These are phyloP conservation scores for Holocentrus rufus DNA, from an alignment of 2,797 vertebrate species.

Conservation along the genomic window DNA sequence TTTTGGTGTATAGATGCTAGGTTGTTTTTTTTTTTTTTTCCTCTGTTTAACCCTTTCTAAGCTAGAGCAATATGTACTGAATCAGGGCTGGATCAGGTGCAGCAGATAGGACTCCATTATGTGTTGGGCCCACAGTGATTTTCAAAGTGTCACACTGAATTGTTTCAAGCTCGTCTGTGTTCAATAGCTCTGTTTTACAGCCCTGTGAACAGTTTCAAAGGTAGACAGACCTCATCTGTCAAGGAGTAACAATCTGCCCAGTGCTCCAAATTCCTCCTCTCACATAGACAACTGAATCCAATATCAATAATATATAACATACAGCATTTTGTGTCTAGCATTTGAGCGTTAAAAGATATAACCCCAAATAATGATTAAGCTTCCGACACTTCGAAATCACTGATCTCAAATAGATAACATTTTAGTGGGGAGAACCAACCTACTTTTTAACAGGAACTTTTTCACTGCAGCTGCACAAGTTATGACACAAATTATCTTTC, in stretches of 20 bases:
- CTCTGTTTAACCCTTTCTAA: slow-evolving; percentile 52
- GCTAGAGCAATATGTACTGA: slow-evolving; percentile 1
- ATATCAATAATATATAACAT: slow-evolving; percentile 52
- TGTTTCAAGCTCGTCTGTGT: slow-evolving; percentile 77
- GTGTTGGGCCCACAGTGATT: slow-evolving; percentile 70
- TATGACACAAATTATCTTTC: slow-evolving; percentile 34
- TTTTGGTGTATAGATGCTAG: slow-evolving; percentile 11
- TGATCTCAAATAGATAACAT: slow-evolving; percentile 38
- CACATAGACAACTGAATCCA: slow-evolving; percentile 63
- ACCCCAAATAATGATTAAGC: slow-evolving; percentile 40
- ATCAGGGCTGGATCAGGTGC: slow-evolving; percentile 76
- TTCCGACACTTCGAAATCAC: slow-evolving; percentile 43
- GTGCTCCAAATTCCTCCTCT: slow-evolving; percentile 59
- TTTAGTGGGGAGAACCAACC: slow-evolving; percentile 29
- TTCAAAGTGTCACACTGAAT: slow-evolving; percentile 77
- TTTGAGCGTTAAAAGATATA: slow-evolving; percentile 56
- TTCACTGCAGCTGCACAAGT: slow-evolving; percentile 45
- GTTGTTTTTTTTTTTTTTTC: slow-evolving; percentile 44
- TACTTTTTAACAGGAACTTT: slow-evolving; percentile 27
- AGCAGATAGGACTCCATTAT: slow-evolving; percentile 74
- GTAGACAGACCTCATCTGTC: slow-evolving; percentile 79
- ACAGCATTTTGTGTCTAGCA: slow-evolving; percentile 50
- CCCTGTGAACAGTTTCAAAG: slow-evolving; percentile 78
- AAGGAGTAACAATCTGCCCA: slow-evolving; percentile 72
- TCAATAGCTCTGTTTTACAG: slow-evolving; percentile 80